Conservation (phyloP, 2,888 invertebrate genomes). For the Pyrgus malvae region DNA sequence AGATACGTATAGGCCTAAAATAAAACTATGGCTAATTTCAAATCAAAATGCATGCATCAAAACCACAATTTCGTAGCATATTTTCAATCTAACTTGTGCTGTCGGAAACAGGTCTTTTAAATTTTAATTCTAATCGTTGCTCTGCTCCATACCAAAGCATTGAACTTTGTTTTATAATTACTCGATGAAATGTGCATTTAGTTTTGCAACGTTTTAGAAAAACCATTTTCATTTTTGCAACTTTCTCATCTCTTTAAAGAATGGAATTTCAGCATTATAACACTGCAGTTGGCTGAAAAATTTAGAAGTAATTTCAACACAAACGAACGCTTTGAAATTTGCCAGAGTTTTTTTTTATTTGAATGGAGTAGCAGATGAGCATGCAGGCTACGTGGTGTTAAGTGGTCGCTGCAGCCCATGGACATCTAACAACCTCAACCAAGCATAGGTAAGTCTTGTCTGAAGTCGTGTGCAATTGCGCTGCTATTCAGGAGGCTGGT, state of each 20-base stretch:
- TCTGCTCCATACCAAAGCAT: neutral
- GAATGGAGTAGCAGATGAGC: too few species aligned
- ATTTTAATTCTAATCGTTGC: neutral
- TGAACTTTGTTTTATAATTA: constrained; percentile 14
- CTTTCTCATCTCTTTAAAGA: neutral
- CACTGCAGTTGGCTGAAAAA: neutral
- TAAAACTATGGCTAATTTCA: too few species aligned
- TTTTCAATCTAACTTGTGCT: neutral
- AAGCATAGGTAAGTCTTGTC: too few species aligned
- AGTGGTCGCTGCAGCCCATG: too few species aligned
- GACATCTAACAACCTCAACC: too few species aligned
- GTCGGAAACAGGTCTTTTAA: neutral
- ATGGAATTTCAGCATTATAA: neutral
- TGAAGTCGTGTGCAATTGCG: too few species aligned
- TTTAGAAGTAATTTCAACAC: neutral
- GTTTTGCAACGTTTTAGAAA: neutral
- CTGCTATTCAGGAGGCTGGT: too few species aligned
- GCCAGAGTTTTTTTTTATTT: neutral
- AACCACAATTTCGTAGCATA: neutral
- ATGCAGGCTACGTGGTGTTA: too few species aligned
- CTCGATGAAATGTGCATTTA: constrained; percentile 11
- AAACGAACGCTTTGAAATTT: neutral
- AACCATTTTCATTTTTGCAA: neutral
- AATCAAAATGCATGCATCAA: too few species aligned
- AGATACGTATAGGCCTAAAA: too few species aligned